Conservation (phyloP, 2,113 vertebrate species). For the Sinocyclocheilus anshuiensis region DNA sequence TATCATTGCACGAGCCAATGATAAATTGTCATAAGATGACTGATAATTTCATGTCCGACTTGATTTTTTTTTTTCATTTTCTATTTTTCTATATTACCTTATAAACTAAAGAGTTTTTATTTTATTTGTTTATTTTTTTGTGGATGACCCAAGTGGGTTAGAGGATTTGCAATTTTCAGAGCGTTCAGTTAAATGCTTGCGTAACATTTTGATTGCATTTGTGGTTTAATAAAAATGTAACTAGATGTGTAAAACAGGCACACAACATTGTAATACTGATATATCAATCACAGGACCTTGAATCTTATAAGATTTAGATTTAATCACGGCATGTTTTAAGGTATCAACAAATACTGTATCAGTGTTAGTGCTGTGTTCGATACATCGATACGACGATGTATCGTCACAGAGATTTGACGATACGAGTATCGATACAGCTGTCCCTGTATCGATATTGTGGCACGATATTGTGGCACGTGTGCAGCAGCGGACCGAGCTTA, state of each 20-base stretch:
- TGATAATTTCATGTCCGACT: background rate
- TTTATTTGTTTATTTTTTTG: no score
- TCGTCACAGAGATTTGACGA: no score
- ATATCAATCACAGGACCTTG: background rate
- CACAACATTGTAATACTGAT: background rate
- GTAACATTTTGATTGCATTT: background rate
- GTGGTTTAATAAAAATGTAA: background rate
- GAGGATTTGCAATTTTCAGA: background rate
- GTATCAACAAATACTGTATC: background rate
- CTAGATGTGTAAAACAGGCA: background rate
- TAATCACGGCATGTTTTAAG: no score
- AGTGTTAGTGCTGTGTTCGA: background rate
- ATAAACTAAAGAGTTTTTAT: background rate
- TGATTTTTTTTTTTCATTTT: background rate
- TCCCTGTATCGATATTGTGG: no score
- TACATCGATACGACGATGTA: no score
- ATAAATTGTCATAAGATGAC: background rate
- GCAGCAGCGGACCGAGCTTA: no score
- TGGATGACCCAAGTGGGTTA: background rate
- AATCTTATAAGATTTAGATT: background rate
- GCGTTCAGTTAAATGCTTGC: background rate
- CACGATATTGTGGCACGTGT: no score
- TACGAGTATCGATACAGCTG: no score
- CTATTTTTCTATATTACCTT: background rate
- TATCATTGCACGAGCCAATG: background rate